Conservation (phyloP, 2,113 vertebrate genomes). For the Anguilla japonica region DNA sequence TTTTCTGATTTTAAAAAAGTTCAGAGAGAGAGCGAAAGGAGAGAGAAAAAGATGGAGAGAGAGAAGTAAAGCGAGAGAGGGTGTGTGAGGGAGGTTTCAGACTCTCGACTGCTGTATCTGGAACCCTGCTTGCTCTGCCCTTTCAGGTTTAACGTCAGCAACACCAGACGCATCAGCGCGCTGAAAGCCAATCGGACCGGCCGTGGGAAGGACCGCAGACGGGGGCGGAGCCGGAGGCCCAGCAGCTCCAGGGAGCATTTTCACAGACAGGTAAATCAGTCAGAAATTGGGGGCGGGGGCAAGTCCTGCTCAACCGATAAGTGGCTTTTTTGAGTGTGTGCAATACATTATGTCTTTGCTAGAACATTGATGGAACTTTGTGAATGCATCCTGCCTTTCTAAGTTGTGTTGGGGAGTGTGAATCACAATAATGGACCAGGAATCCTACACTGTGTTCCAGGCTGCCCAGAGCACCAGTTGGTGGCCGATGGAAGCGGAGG, state of each 20-base stretch:
- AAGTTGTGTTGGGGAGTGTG: too few relatives aligned
- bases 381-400: too few relatives aligned
- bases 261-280: constrained; percentile 80
- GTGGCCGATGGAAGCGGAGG: constrained; percentile 64
- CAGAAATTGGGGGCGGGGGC: neutral
- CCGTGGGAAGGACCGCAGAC: constrained; percentile 76
- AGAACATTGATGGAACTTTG: too few relatives aligned
- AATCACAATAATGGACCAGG: neutral
- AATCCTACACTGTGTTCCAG: constrained; percentile 11
- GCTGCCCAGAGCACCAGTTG: constrained; percentile 60
- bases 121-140: neutral
- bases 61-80: too few relatives aligned
- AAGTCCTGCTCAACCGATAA: neutral
- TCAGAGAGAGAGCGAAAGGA: too few relatives aligned
- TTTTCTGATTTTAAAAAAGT: too few relatives aligned
- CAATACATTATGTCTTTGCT: too few relatives aligned
- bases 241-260: constrained; percentile 76
- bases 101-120: neutral
- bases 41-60: too few relatives aligned
- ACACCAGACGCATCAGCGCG: constrained; percentile 80
- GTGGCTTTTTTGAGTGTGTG: neutral
- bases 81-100: neutral
- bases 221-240: constrained; percentile 81
- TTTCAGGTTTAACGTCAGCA: constrained; percentile 79
- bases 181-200: constrained; percentile 66